A percentile compares a stretch with the other conserved stretches of the same genome.
These are phyloP conservation scores for Trissolcus japonicus DNA, from an alignment of 2,888 invertebrate species.

Conservation along the genomic window DNA sequence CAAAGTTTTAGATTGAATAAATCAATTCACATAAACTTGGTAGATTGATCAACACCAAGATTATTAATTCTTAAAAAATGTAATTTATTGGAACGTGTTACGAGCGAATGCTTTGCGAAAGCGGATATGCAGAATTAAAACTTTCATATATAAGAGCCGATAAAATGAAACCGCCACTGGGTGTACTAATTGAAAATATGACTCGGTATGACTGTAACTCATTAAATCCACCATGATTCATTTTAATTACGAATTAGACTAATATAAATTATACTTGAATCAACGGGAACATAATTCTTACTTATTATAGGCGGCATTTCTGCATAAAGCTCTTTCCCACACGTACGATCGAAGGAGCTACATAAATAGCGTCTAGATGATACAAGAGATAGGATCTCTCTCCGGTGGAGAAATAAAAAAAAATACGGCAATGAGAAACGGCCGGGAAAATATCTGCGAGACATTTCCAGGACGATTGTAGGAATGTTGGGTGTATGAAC, in stretches of 20 bases:
- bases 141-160: no score
- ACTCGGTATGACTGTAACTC: conserved; percentile 11
- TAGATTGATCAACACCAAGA: no score
- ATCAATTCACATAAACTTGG: no score
- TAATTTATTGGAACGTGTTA: no score
- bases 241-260: conserved; percentile 23
- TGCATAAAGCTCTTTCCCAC: conserved; percentile 53
- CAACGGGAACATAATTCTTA: conserved; percentile 21
- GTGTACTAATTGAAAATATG: conserved; percentile 46
- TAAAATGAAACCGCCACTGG: neutral
- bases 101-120: conserved; percentile 7
- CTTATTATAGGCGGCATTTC: conserved; percentile 21
- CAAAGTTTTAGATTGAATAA: no score
- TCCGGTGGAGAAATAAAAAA: conserved; percentile 11
- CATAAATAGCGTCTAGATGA: conserved; percentile 36
- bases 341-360: conserved; percentile 18
- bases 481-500: conserved; percentile 45
- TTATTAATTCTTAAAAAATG: no score
- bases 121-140: neutral
- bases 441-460: conserved; percentile 43
- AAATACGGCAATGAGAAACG: conserved; percentile 36
- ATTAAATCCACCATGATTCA: conserved; percentile 28
- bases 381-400: conserved; percentile 46
- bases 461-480: conserved; percentile 48
- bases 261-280: conserved; percentile 35